A percentile compares a stretch with the other conserved stretches of the same genome.
These are phyloP conservation scores for Meliscaeva auricollis DNA, from an alignment of 2,888 invertebrate genomes.

Conservation along the genomic window DNA sequence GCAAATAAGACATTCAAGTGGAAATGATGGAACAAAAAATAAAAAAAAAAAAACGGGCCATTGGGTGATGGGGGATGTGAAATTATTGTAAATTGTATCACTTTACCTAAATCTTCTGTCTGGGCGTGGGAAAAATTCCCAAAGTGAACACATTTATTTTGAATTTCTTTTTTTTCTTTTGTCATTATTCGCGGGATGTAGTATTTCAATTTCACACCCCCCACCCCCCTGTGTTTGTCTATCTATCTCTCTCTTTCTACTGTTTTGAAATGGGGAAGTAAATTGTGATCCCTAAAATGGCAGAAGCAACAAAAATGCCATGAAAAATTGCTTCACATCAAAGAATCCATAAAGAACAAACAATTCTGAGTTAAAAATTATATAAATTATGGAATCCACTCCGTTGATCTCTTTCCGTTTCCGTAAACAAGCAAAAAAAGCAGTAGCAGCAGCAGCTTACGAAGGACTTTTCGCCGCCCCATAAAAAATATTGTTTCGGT, in stretches of 20 bases:
- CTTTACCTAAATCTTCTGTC: constrained; percentile 43
- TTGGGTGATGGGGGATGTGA: constrained; percentile 22
- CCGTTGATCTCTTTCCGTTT: constrained; percentile 44
- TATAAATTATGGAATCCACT: constrained; percentile 50
- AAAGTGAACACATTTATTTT: constrained; percentile 68
- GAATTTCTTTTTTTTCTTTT: constrained; percentile 2
- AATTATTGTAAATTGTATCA: constrained; percentile 60
- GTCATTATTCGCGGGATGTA: constrained; percentile 12
- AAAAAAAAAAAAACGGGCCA: constrained; percentile 15
- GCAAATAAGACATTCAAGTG: constrained; percentile 74
- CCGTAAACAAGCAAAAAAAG: constrained; percentile 44
- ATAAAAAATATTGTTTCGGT: constrained; percentile 42
- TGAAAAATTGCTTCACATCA: constrained; percentile 75
- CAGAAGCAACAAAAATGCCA: constrained; percentile 57
- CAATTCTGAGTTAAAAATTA: constrained; percentile 19
- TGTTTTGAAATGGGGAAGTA: background rate
- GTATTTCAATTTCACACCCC: constrained; percentile 16
- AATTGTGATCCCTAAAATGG: constrained; percentile 41
- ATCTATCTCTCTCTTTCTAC: background rate
- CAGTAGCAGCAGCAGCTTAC: no score
- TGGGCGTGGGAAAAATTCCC: constrained; percentile 64
- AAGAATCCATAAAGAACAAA: constrained; percentile 63
- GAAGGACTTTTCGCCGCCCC: constrained; percentile 59
- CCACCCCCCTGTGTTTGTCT: no score
- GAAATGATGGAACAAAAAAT: constrained; percentile 52